These are phyloP conservation scores for Nasonia giraulti DNA, from an alignment of 1,140 invertebrate species.

Conservation along the genomic window DNA sequence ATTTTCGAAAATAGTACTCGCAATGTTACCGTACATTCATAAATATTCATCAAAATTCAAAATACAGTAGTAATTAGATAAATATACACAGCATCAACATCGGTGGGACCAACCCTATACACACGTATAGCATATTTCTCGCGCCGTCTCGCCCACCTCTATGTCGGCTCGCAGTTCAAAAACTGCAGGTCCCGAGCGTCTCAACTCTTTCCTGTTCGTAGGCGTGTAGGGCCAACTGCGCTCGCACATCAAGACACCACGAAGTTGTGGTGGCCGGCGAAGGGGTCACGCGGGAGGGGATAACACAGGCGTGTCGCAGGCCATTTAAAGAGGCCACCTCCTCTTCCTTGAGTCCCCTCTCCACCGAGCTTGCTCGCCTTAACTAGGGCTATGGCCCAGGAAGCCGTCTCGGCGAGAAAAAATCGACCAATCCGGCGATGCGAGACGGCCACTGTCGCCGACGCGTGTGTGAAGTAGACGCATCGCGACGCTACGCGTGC, in stretches of 20 bases:
- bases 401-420: conserved; percentile 67
- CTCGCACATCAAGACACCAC: not conserved
- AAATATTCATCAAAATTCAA: too few species aligned
- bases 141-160: not conserved
- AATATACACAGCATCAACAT: not conserved
- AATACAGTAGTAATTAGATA: too few species aligned
- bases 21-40: too few species aligned
- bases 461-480: conserved; percentile 68
- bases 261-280: not conserved
- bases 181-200: not conserved
- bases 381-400: conserved; percentile 74
- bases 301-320: conserved; percentile 20
- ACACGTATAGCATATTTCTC: not conserved
- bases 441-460: conserved; percentile 71
- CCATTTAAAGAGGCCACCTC: conserved; percentile 15
- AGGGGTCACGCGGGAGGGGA: not conserved
- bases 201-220: not conserved
- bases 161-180: not conserved
- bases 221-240: conserved; percentile 10
- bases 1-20: too few species aligned
- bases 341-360: not conserved
- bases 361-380: conserved; percentile 49
- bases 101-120: not conserved
- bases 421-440: conserved; percentile 73
- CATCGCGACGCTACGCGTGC: conserved; percentile 51